Conservation (phyloP, 2,113 vertebrate genomes). For the Tiliqua scincoides region DNA sequence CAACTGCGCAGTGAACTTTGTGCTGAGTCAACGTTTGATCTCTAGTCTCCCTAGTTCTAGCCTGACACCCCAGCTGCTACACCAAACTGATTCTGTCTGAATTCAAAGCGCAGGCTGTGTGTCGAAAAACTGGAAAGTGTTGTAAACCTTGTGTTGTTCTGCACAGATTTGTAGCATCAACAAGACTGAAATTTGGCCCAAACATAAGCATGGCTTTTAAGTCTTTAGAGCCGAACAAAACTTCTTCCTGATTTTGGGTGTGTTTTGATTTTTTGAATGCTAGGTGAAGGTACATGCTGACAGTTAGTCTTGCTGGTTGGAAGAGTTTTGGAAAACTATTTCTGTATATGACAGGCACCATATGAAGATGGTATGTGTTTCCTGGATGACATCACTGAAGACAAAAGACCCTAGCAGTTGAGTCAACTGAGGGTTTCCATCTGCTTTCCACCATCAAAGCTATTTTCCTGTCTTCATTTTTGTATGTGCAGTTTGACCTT, state of each 20-base stretch:
- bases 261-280: too few species aligned
- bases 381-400: neutral
- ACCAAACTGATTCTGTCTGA: too few species aligned
- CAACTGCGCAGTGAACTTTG: too few species aligned
- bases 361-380: too few species aligned
- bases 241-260: too few species aligned
- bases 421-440: neutral
- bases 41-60: too few species aligned
- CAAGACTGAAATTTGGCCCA: too few species aligned
- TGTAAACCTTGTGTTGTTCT: neutral
- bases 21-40: too few species aligned
- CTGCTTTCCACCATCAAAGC: neutral
- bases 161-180: too few species aligned
- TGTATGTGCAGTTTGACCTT: neutral
- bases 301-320: neutral
- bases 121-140: neutral
- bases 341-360: conserved; percentile 27
- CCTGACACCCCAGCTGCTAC: too few species aligned
- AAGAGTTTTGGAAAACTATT: conserved; percentile 50
- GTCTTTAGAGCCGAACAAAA: too few species aligned
- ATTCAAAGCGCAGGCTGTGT: neutral
- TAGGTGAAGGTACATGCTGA: neutral
- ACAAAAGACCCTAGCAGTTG: too few species aligned
- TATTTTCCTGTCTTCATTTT: neutral
- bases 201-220: neutral